Conservation (phyloP, 2,888 invertebrate genomes). For the Ornithoptera priamus region DNA sequence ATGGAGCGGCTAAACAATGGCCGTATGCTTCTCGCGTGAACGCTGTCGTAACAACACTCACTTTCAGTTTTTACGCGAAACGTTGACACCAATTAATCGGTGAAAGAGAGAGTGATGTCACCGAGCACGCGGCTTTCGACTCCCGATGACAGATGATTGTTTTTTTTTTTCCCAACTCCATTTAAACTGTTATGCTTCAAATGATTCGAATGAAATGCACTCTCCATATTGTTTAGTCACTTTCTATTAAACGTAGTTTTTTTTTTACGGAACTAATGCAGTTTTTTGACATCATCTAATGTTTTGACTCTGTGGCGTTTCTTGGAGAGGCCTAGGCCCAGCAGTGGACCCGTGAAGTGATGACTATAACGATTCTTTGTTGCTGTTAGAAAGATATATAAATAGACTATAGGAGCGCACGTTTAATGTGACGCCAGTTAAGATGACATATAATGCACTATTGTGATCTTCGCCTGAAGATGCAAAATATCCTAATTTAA, state of each 20-base stretch:
- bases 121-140: constrained; percentile 51
- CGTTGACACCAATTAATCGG: constrained; percentile 66
- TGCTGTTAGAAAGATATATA: no score
- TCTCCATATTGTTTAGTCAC: constrained; percentile 33
- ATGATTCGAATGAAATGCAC: constrained; percentile 58
- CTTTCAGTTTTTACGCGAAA: constrained; percentile 64
- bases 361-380: no score
- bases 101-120: constrained; percentile 68
- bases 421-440: no score
- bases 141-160: constrained; percentile 58
- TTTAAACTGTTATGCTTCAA: constrained; percentile 63
- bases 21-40: constrained; percentile 53
- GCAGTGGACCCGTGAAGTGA: no score
- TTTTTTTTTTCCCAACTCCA: constrained; percentile 51
- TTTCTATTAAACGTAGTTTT: constrained; percentile 37
- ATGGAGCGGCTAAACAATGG: constrained; percentile 65
- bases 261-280: neutral
- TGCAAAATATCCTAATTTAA: no score
- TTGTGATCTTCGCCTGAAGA: no score
- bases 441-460: no score
- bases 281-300: no score
- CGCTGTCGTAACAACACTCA: constrained; percentile 68
- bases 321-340: no score
- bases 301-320: no score
- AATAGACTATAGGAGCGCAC: no score